phyloP scores from a whole-genome alignment of 2,797 vertebrate genomes.

The Anolis apletophallus region DNA sequence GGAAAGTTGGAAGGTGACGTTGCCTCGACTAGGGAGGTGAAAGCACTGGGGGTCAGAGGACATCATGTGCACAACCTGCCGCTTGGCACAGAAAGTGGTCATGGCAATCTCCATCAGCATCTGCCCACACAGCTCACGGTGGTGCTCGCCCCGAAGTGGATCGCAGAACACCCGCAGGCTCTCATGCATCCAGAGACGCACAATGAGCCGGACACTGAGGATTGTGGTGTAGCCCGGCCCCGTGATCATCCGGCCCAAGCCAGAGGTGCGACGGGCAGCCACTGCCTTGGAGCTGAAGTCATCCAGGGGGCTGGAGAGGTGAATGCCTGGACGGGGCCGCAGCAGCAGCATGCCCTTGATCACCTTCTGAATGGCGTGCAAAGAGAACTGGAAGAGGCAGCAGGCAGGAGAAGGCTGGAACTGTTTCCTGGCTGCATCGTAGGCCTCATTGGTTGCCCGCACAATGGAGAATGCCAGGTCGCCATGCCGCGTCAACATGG shows the following conservation, averaged over 20 bases:
- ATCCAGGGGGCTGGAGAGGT: conserved; percentile 19
- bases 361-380: conserved; percentile 83
- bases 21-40: not conserved
- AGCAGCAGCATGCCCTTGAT: conserved; percentile 83
- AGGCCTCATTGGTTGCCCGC: conserved; percentile 80
- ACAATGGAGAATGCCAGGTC: conserved; percentile 79
- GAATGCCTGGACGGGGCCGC: conserved; percentile 56
- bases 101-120: conserved; percentile 76
- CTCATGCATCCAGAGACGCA: conserved; percentile 88
- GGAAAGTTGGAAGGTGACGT: accelerated
- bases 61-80: not conserved
- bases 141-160: conserved; percentile 74
- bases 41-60: not conserved
- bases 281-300: not conserved
- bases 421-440: conserved; percentile 68
- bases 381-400: conserved; percentile 81
- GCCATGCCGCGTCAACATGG: conserved; percentile 51
- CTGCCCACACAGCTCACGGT: conserved; percentile 70
- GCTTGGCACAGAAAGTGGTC: conserved; percentile 69
- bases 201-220: conserved; percentile 67
- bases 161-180: conserved; percentile 86
- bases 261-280: conserved; percentile 13
- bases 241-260: accelerated
- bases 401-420: conserved; percentile 72
- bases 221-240: conserved; percentile 37